Conservation (phyloP, 2,113 vertebrate species). For the Colinus virginianus region DNA sequence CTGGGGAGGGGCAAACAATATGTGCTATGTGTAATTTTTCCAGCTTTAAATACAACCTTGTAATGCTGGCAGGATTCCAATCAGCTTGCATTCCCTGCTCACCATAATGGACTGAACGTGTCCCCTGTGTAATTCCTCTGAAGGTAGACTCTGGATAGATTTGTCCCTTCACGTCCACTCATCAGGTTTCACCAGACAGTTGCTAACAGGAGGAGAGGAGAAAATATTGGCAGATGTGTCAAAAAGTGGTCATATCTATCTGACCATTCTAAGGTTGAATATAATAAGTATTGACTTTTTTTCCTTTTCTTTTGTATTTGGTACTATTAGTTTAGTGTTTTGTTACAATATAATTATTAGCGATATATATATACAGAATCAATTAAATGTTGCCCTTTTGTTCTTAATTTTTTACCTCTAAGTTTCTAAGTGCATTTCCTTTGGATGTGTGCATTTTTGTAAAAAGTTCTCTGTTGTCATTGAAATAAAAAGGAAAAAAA, state of each 20-base stretch:
- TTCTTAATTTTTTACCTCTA: neutral
- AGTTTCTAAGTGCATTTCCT: neutral
- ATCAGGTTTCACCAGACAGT: neutral
- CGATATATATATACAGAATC: neutral
- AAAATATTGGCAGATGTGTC: conserved; percentile 50
- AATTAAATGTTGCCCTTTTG: neutral
- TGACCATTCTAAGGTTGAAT: conserved; percentile 23
- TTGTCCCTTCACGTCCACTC: neutral
- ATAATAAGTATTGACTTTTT: conserved; percentile 35
- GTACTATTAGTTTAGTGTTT: conserved; percentile 26
- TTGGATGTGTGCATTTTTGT: neutral
- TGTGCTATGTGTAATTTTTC: neutral
- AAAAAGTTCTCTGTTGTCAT: neutral
- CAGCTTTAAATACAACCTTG: neutral
- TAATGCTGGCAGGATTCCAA: neutral
- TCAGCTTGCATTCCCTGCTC: neutral
- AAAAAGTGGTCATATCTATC: conserved; percentile 39
- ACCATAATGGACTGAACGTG: neutral
- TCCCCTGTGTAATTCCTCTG: neutral
- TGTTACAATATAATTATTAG: conserved; percentile 40
- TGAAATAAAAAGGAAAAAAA: neutral
- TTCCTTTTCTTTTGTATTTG: conserved; percentile 7
- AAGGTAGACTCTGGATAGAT: neutral
- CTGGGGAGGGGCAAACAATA: accelerated
- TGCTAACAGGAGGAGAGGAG: neutral